Percentiles rank a stretch among this genome's conserved stretches.
These are phyloP conservation scores for Chymomyza caudatula DNA, from an alignment of 2,888 invertebrate genomes.

Conservation along the genomic window DNA sequence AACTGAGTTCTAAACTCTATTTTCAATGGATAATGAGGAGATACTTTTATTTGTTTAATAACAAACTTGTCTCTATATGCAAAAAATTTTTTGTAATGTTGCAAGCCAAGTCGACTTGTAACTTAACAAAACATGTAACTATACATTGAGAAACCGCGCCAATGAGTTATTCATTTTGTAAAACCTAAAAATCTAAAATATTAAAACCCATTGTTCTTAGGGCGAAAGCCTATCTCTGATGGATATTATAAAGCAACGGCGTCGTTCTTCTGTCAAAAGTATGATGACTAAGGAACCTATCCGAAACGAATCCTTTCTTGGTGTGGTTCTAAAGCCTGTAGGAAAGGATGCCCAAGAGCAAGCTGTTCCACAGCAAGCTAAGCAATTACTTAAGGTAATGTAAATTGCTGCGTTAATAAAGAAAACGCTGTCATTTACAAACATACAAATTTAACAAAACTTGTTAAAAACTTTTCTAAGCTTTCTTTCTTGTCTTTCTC, in stretches of 20 bases:
- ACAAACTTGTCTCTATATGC: no score
- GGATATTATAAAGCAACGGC: conserved; percentile 68
- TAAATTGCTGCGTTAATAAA: no score
- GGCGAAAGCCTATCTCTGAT: conserved; percentile 60
- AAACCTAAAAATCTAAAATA: no score
- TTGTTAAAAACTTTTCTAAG: background rate
- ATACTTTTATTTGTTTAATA: no score
- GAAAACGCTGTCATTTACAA: background rate
- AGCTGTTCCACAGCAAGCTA: conserved; percentile 71
- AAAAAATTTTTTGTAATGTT: no score
- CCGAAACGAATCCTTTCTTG: conserved; percentile 81
- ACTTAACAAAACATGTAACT: no score
- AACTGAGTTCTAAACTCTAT: no score
- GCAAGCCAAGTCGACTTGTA: no score
- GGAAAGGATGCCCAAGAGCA: conserved; percentile 77
- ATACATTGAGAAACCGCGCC: no score
- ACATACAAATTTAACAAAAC: background rate
- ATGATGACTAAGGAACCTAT: conserved; percentile 77
- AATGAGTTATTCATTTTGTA: no score
- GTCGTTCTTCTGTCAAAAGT: conserved; percentile 78
- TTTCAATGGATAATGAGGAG: no score
- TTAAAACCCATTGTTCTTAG: conserved; percentile 48
- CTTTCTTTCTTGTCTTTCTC: background rate
- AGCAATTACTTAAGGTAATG: conserved; percentile 75
- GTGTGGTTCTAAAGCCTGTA: conserved; percentile 82